Percentiles rank a stretch among this genome's conserved stretches.
Conservation (phyloP, 2,888 invertebrate species). For the Nymphalis polychloros region DNA sequence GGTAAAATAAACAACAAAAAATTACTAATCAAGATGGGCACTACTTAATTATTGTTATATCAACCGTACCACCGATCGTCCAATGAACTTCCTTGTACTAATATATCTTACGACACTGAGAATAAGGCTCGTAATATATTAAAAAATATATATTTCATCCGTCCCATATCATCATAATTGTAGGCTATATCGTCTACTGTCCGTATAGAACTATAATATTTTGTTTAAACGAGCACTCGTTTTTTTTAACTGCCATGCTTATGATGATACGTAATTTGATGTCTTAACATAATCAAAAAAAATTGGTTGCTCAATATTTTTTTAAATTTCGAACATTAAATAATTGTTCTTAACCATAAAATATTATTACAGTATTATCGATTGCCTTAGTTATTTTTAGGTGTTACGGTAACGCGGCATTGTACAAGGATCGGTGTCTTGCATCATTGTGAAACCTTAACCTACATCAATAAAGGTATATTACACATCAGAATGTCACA, state of each 20-base stretch:
- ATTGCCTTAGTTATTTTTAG: conserved; percentile 9
- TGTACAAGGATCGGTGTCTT: conserved; percentile 35
- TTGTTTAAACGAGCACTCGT: conserved; percentile 61
- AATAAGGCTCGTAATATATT: conserved; percentile 18
- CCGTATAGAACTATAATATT: conserved; percentile 57
- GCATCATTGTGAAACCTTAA: conserved; percentile 54
- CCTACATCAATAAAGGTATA: conserved; percentile 58
- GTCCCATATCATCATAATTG: conserved; percentile 57
- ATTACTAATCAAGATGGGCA: conserved; percentile 47
- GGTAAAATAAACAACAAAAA: conserved; percentile 47
- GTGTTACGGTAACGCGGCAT: conserved; percentile 37
- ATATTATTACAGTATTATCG: too few relatives aligned
- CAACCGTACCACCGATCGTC: conserved; percentile 43
- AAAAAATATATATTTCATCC: conserved; percentile 13
- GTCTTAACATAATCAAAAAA: conserved; percentile 23
- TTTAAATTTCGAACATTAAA: conserved; percentile 6
- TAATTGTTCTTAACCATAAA: neutral
- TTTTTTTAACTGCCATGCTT: conserved; percentile 56
- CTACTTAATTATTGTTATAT: conserved; percentile 73
- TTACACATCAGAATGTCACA: conserved; percentile 61
- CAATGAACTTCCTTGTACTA: conserved; percentile 10
- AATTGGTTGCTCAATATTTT: conserved; percentile 21
- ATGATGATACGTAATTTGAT: conserved; percentile 23
- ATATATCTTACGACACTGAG: conserved; percentile 5
- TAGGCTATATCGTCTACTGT: conserved; percentile 61